A percentile compares a stretch with the other conserved stretches of the same genome.
Conservation (phyloP, 1,140 invertebrate genomes). For the Tribolium madens region DNA sequence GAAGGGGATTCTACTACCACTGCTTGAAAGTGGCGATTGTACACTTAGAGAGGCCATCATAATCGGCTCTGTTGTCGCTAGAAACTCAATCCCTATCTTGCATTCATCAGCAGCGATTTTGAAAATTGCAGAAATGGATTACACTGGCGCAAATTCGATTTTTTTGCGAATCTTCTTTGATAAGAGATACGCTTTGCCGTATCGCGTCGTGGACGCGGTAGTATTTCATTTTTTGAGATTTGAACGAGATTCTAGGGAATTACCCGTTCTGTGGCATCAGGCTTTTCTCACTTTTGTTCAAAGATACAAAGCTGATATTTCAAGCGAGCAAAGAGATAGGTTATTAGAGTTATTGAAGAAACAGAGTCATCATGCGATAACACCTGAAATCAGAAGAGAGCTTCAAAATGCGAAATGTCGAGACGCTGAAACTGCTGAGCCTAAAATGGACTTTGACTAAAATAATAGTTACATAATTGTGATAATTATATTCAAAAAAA, state of each 20-base stretch:
- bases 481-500: constrained; percentile 24
- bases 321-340: constrained; percentile 90
- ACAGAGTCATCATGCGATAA: constrained; percentile 86
- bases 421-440: constrained; percentile 73
- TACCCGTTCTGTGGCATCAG: constrained; percentile 98
- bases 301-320: constrained; percentile 95
- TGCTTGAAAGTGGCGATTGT: constrained; percentile 84
- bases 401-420: constrained; percentile 85
- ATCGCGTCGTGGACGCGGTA: constrained; percentile 94
- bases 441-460: constrained; percentile 60
- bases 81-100: constrained; percentile 95
- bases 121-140: constrained; percentile 98
- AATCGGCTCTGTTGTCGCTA: constrained; percentile 89
- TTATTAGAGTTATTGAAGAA: constrained; percentile 81
- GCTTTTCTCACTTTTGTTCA: constrained; percentile 94
- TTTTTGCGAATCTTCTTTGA: constrained; percentile 95
- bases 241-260: constrained; percentile 80
- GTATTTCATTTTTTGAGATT: constrained; percentile 97
- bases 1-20: constrained; percentile 84
- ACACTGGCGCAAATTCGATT: constrained; percentile 96
- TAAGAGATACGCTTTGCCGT: constrained; percentile 98
- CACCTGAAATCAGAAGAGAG: constrained; percentile 87
- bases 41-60: constrained; percentile 96
- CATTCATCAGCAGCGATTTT: constrained; percentile 95
- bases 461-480: constrained; percentile 6